Percentiles rank a stretch among this genome's conserved stretches.
Evolutionary conservation across 2,113 vertebrate species (phyloP).

Genomic region (Zingel zingel): DNA sequence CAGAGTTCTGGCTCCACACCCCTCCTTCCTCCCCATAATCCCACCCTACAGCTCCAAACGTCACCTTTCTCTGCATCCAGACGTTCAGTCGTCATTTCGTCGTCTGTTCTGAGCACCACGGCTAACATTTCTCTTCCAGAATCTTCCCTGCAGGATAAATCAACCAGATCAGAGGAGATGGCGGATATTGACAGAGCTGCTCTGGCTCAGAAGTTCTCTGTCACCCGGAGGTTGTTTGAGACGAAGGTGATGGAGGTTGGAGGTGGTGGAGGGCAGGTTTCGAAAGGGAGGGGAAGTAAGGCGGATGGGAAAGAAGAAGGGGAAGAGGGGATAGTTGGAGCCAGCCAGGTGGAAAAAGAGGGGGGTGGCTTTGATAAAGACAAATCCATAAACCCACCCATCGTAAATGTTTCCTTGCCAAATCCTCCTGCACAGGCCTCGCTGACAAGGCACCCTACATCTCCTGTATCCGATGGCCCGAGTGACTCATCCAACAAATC

Average conservation of each 20-base stretch:
- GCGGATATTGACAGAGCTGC: conserved; percentile 87
- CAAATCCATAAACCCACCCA: conserved; percentile 55
- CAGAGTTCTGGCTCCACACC: conserved; percentile 35
- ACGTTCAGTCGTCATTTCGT: conserved; percentile 45
- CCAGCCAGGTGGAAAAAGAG: conserved; percentile 42
- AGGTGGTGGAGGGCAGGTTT: conserved; percentile 21
- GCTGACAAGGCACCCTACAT: conserved; percentile 34
- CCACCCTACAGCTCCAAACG: conserved; percentile 38
- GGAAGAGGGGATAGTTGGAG: conserved; percentile 18
- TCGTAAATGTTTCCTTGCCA: conserved; percentile 50
- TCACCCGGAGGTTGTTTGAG: conserved; percentile 90
- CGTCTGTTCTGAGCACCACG: conserved; percentile 79
- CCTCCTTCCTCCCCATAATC: conserved; percentile 37
- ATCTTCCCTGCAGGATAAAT: conserved; percentile 76
- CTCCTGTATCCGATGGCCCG: conserved; percentile 16
- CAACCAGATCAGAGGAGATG: conserved; percentile 82
- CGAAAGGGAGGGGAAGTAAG: conserved; percentile 69
- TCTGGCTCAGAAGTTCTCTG: conserved; percentile 91
- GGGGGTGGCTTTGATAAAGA: conserved; percentile 73
- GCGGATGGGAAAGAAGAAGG: conserved; percentile 50
- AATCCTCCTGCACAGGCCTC: conserved; percentile 29
- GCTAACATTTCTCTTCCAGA: conserved; percentile 74
- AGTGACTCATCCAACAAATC: conserved; percentile 27
- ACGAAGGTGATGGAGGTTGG: conserved; percentile 62
- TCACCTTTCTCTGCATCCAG: conserved; percentile 55